Evolutionary conservation across 2,113 vertebrate genomes (phyloP), one percentile per base, ranked within the genome.

Genomic region (Callionymus lyra): DNA sequence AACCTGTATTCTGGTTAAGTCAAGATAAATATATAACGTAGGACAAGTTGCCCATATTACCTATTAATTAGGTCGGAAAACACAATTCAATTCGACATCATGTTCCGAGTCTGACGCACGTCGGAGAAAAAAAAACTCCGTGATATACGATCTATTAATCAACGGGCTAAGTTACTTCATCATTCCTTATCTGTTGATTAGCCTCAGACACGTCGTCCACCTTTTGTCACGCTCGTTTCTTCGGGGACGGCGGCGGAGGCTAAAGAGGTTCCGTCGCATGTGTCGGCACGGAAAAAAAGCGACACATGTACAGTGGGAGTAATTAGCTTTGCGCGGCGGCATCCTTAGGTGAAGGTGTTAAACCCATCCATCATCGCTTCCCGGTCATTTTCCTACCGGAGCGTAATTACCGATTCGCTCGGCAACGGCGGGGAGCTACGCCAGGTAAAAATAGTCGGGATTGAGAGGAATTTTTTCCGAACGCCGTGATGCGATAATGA

Each of bases 381-480:
- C 70, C 77, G 77, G 81, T 81, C 78, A 78, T 55, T 58, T 44
- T 47, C n/a, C 59, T 21, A 64, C 54, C 46, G 44, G 56, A 60
- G 65, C 60, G 74, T 81, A 77, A 79, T 82, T 81, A 79, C 59
- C 44, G 59, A 59, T 54, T 36, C n/a, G 67, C 76, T 76, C 73
- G 68, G 81, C 81, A 80, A 80, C 78, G 47, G 60, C 76, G 78
- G 68, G 56, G 54, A 72, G 65, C 72, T n/a, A n/a, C n/a, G n/a
- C 58, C 70, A 78, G 70, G 74, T 80, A 76, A 78, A 79, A 79
- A 79, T 79, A 77, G 74, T 81, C 61, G 47, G 71, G 53, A 61
- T 55, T 73, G 73, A 54, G 50, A 67, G 50, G 55, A 53, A 54
- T 65, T 38, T 41, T 47, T 38, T 53, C 17, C 32, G 63, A 44